A percentile compares a stretch with the other conserved stretches of the same genome.
Conservation (phyloP, 2,113 vertebrate species). For the Heterochromis multidens region DNA sequence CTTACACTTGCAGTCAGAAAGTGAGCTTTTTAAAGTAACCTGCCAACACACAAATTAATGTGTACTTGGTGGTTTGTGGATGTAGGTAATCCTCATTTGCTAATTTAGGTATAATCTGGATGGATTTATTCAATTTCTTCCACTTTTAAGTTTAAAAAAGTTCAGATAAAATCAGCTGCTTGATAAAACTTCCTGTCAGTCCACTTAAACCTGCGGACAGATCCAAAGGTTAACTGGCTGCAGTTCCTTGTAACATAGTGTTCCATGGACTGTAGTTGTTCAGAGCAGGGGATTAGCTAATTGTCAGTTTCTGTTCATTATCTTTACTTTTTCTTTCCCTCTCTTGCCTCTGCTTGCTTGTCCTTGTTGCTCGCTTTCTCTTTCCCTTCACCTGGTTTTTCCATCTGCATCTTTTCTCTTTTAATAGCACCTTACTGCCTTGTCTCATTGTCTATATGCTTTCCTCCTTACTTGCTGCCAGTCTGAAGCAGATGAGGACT, state of each 20-base stretch:
- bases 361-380: background rate
- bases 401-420: background rate
- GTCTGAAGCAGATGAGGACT: conserved; percentile 95
- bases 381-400: background rate
- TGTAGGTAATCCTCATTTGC: background rate
- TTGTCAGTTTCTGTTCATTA: background rate
- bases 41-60: background rate
- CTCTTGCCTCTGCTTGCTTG: background rate
- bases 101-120: background rate
- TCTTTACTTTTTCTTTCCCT: background rate
- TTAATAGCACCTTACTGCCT: background rate
- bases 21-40: background rate
- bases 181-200: background rate
- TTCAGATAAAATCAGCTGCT: background rate
- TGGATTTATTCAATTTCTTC: background rate
- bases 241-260: background rate
- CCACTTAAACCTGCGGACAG: background rate
- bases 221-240: background rate
- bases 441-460: conserved; percentile 45
- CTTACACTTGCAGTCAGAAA: background rate
- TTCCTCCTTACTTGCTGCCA: conserved; percentile 74
- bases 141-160: background rate
- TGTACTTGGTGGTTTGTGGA: background rate
- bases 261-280: background rate
- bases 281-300: background rate